Evolutionary conservation across 2,113 vertebrate species (phyloP).

Genomic region (Odontesthes bonariensis): DNA sequence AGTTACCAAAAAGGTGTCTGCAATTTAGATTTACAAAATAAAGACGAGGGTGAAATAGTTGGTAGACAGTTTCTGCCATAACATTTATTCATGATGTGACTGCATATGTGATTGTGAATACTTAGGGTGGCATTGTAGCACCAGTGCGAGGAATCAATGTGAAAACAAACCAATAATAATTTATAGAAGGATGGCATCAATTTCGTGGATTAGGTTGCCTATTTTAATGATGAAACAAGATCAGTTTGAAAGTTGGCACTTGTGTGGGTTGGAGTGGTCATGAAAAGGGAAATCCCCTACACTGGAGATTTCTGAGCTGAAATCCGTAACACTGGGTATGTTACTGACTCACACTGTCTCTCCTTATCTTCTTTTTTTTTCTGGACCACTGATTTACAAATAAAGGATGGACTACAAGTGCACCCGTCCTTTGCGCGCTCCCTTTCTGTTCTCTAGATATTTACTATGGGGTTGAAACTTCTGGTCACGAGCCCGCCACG

Average conservation of each 20-base stretch:
- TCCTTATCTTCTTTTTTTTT: background rate
- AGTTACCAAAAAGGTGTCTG: no score
- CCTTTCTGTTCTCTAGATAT: background rate
- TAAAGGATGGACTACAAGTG: conserved; percentile 5
- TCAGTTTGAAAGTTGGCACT: no score
- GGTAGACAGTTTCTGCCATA: background rate
- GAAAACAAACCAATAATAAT: background rate
- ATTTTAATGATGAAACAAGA: no score
- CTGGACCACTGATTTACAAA: conserved; percentile 1
- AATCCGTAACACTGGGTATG: background rate
- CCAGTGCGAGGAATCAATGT: background rate
- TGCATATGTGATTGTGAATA: background rate
- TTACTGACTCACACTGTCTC: no score
- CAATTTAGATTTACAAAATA: no score
- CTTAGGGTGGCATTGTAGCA: background rate
- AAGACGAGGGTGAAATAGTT: background rate
- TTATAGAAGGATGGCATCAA: background rate
- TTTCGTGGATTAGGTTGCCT: background rate
- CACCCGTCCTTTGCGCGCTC: background rate
- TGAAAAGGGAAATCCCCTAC: no score
- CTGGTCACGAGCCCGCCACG: conserved; percentile 84
- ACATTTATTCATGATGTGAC: background rate
- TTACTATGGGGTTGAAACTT: conserved; percentile 62
- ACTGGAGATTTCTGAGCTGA: background rate
- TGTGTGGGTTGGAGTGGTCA: no score